A percentile compares a stretch with the other conserved stretches of the same genome.
Conservation (phyloP, 2,888 invertebrate species). For the Phortica okadai region DNA sequence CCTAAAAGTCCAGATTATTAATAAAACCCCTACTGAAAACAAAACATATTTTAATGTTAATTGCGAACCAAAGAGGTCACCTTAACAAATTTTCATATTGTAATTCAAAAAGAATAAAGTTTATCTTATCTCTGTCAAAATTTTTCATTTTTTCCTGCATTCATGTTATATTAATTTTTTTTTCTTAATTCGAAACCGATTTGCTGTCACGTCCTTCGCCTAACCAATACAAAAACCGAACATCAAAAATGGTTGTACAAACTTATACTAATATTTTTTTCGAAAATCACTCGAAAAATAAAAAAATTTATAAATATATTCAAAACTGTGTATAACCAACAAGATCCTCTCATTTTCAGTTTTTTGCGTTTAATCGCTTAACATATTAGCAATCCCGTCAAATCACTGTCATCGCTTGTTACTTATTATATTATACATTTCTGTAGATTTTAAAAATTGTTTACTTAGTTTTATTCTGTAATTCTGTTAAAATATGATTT, state of each 20-base stretch:
- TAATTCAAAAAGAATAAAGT: no score
- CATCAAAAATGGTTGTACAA: slow-evolving; percentile 2
- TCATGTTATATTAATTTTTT: neutral
- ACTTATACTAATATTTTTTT: neutral
- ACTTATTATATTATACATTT: neutral
- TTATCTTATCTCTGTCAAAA: neutral
- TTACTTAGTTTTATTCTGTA: slow-evolving; percentile 36
- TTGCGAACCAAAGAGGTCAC: no score
- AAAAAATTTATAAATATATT: neutral
- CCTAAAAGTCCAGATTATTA: neutral
- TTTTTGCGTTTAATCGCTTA: neutral
- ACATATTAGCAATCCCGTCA: neutral
- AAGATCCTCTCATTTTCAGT: slow-evolving; percentile 3
- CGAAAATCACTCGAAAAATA: slow-evolving; percentile 7
- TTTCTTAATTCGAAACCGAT: slow-evolving; percentile 15
- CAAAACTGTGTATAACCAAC: slow-evolving; percentile 17
- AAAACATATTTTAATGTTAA: no score
- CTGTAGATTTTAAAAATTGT: slow-evolving; percentile 13
- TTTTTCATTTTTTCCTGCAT: neutral
- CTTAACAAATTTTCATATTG: no score
- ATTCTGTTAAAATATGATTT: slow-evolving; percentile 36
- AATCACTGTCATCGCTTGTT: slow-evolving; percentile 18
- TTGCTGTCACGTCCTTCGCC: neutral
- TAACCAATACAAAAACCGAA: slow-evolving; percentile 9
- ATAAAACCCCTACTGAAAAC: neutral